These are phyloP conservation scores for Novumbra hubbsi DNA, from an alignment of 2,797 vertebrate species.

Conservation along the genomic window DNA sequence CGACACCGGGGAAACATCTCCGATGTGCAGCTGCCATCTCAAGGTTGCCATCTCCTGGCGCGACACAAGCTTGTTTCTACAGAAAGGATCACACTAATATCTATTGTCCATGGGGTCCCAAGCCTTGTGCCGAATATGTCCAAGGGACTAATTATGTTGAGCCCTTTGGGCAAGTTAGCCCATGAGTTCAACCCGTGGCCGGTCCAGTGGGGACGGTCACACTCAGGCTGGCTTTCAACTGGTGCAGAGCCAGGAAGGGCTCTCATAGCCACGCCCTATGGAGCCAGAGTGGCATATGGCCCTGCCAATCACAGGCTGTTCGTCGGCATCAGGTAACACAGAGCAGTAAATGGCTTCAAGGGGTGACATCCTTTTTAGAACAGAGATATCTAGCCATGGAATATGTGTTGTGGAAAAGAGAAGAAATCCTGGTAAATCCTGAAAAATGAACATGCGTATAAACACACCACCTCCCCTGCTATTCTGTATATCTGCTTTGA, in stretches of 20 bases:
- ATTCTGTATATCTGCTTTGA: constrained; percentile 65
- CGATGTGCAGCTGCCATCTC: constrained; percentile 58
- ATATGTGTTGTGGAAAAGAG: constrained; percentile 4
- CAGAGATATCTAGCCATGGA: constrained; percentile 11
- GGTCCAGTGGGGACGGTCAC: constrained; percentile 63
- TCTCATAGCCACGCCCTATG: constrained; percentile 65
- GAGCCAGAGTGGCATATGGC: constrained; percentile 63
- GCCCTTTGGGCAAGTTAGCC: constrained; percentile 72
- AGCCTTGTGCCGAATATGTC: constrained; percentile 66
- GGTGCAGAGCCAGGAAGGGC: constrained; percentile 58
- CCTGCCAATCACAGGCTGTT: constrained; percentile 62
- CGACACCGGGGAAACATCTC: constrained; percentile 16
- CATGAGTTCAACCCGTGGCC: constrained; percentile 66
- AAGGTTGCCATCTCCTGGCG: constrained; percentile 75
- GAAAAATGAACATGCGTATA: constrained; percentile 18
- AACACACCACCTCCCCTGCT: constrained; percentile 25
- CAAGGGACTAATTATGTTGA: constrained; percentile 68
- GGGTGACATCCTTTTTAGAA: constrained; percentile 54
- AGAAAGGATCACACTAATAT: constrained; percentile 41
- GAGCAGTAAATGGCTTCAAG: constrained; percentile 74
- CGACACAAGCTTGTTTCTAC: constrained; percentile 41
- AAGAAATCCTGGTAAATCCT: constrained; percentile 6
- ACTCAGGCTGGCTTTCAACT: constrained; percentile 58
- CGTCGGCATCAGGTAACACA: constrained; percentile 69
- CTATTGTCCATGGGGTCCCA: constrained; percentile 49